phyloP scores from a whole-genome alignment of 2,888 invertebrate genomes.

The Tiliacea citrago region DNA sequence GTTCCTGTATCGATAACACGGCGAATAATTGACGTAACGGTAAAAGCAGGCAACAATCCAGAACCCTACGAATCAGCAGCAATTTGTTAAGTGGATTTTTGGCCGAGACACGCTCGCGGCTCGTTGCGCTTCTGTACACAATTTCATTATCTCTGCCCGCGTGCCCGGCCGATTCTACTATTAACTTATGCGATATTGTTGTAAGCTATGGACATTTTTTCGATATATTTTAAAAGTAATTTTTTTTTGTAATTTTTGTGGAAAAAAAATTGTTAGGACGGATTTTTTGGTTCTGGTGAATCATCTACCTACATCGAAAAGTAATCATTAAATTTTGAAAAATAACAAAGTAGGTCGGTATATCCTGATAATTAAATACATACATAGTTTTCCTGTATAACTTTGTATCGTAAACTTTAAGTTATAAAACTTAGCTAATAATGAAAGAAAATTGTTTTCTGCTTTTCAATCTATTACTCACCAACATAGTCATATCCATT shows the following conservation, averaged over 20 bases:
- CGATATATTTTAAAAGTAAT: constrained; percentile 52
- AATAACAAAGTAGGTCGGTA: background rate
- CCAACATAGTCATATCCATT: background rate
- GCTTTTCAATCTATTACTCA: constrained; percentile 2
- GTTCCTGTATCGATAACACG: constrained; percentile 86
- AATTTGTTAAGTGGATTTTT: constrained; percentile 92
- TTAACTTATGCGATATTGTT: constrained; percentile 87
- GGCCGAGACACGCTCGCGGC: constrained; percentile 90
- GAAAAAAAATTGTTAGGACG: background rate
- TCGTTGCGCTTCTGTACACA: constrained; percentile 91
- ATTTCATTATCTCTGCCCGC: constrained; percentile 90
- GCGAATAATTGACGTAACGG: constrained; percentile 87
- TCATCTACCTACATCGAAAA: background rate
- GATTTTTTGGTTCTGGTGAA: background rate
- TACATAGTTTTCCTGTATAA: background rate
- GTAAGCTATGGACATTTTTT: constrained; percentile 83
- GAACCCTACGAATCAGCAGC: constrained; percentile 91
- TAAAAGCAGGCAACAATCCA: constrained; percentile 90
- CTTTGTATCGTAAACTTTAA: background rate
- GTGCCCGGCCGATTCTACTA: constrained; percentile 84
- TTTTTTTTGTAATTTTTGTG: constrained; percentile 10
- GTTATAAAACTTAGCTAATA: background rate
- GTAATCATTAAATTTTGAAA: background rate
- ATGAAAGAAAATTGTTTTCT: background rate
- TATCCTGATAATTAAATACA: background rate